phyloP scores from a whole-genome alignment of 2,797 vertebrate genomes.

The Mico argentatus region DNA sequence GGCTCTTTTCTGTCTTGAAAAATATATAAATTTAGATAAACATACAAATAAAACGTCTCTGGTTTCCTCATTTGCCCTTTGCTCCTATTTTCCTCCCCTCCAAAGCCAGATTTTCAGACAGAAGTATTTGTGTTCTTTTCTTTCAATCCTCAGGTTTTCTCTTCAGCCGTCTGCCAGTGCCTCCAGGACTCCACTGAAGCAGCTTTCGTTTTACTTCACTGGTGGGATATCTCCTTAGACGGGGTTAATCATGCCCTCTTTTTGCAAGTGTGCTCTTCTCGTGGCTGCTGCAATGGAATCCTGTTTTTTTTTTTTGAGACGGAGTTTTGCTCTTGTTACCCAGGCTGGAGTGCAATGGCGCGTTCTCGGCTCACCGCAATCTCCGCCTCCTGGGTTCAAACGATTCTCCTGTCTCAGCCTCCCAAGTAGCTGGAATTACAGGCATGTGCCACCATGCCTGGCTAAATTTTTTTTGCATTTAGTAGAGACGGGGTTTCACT shows the following conservation, averaged over 20 bases:
- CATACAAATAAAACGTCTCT: neutral
- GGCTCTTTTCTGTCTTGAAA: neutral
- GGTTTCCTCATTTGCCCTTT: neutral
- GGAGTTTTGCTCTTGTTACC: too few species aligned
- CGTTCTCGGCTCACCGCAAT: too few species aligned
- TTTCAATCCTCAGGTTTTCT: neutral
- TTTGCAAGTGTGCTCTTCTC: neutral
- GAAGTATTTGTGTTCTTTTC: neutral
- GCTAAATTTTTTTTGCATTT: too few species aligned
- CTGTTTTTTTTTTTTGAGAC: neutral
- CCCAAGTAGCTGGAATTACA: too few species aligned
- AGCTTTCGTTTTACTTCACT: neutral
- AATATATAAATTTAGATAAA: neutral
- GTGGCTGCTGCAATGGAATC: neutral
- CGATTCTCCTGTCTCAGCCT: too few species aligned
- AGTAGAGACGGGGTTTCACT: too few species aligned
- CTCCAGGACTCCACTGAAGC: neutral
- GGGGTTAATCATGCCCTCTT: neutral
- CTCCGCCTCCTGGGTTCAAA: too few species aligned
- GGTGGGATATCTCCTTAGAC: neutral
- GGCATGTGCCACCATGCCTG: too few species aligned
- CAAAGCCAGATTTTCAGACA: neutral
- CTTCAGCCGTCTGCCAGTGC: neutral
- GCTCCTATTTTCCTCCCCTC: neutral
- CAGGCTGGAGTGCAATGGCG: too few species aligned